phyloP scores from a whole-genome alignment of 2,797 vertebrate genomes.

The Lycodopsis pacificus region DNA sequence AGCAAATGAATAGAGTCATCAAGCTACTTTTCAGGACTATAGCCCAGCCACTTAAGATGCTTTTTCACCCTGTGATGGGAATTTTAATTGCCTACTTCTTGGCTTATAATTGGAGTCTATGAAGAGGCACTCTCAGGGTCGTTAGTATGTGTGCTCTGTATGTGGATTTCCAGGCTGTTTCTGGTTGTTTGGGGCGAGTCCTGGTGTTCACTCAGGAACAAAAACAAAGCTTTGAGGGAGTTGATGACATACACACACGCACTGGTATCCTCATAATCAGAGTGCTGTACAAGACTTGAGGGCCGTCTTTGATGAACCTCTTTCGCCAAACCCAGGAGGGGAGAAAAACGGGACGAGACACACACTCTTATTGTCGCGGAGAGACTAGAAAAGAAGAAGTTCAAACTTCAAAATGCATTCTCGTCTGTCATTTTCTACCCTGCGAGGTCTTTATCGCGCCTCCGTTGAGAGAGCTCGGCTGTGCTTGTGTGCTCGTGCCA shows the following conservation, averaged over 20 bases:
- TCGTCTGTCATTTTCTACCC: constrained; percentile 24
- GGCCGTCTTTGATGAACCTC: constrained; percentile 44
- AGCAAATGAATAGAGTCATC: constrained; percentile 85
- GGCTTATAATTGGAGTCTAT: constrained; percentile 78
- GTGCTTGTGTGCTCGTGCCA: constrained; percentile 19
- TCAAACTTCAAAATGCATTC: constrained; percentile 37
- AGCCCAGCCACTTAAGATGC: constrained; percentile 78
- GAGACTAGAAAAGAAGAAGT: constrained; percentile 15
- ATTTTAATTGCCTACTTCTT: constrained; percentile 82
- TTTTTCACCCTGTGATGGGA: constrained; percentile 80
- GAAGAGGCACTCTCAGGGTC: constrained; percentile 66
- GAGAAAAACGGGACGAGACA: constrained; percentile 30
- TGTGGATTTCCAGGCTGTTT: constrained; percentile 55
- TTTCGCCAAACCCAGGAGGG: constrained; percentile 16
- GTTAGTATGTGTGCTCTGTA: constrained; percentile 55
- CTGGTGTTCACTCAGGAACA: constrained; percentile 25
- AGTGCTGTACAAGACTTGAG: constrained; percentile 32
- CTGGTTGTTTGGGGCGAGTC: constrained; percentile 48
- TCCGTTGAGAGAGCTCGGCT: constrained; percentile 25
- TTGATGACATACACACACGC: constrained; percentile 30
- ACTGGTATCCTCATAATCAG: constrained; percentile 44
- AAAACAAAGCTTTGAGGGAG: constrained; percentile 51
- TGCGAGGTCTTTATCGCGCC: constrained; percentile 40
- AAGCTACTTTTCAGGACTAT: constrained; percentile 79
- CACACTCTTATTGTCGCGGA: constrained; percentile 20